Conservation (phyloP, 2,797 vertebrate species). For the Pithecia hirsuta region DNA sequence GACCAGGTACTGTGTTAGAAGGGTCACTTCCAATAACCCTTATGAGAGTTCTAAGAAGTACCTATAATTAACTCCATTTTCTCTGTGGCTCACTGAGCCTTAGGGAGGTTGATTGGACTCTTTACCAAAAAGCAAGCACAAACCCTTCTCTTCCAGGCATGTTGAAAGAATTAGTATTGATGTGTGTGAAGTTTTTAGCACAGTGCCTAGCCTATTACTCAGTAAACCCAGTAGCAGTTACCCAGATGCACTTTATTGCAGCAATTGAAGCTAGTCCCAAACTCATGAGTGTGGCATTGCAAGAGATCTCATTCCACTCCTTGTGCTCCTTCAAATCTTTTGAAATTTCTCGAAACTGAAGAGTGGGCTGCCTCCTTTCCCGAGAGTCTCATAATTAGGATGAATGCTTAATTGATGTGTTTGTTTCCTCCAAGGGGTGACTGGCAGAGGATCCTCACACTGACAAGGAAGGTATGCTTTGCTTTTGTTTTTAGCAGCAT, state of each 20-base stretch:
- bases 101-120: neutral
- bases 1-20: neutral
- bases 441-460: neutral
- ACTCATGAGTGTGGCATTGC: neutral
- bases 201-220: neutral
- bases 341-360: constrained; percentile 32
- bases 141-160: neutral
- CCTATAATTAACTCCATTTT: neutral
- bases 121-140: neutral
- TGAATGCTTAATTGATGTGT: constrained; percentile 28
- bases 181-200: neutral
- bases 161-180: neutral
- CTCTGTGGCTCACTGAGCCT: neutral
- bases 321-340: neutral
- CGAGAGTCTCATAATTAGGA: constrained; percentile 41
- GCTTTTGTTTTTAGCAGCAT: constrained; percentile 21
- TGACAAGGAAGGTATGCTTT: neutral
- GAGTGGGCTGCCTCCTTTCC: constrained; percentile 16
- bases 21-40: neutral
- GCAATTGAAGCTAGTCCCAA: neutral
- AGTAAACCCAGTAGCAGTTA: neutral
- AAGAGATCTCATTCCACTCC: neutral
- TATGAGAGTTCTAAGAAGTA: neutral
- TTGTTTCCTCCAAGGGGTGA: constrained; percentile 40
- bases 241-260: neutral